Evolutionary conservation across 2,888 invertebrate species (phyloP).

Genomic region (Acrocyrtus sp.): DNA sequence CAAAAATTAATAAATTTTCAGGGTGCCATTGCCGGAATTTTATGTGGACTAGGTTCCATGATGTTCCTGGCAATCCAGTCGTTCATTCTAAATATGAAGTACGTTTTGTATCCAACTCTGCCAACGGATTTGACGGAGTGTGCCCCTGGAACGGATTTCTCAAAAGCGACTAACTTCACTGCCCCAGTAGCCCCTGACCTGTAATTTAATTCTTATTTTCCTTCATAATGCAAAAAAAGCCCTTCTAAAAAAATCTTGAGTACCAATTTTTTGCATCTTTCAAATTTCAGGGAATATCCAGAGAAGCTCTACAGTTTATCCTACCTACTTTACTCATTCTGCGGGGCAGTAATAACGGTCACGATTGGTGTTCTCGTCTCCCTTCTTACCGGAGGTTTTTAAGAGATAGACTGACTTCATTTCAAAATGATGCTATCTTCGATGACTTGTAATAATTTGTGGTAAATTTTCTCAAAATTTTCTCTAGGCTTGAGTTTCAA

Average conservation of each 20-base stretch:
- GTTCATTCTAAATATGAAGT: conserved; percentile 10
- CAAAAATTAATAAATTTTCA: no score
- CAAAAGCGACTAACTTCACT: conserved; percentile 17
- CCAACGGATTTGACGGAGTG: conserved; percentile 31
- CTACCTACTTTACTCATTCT: conserved; percentile 33
- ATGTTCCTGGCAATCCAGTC: conserved; percentile 24
- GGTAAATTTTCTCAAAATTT: no score
- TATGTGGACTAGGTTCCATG: conserved; percentile 33
- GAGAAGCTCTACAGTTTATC: conserved; percentile 36
- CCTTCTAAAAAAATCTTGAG: no score
- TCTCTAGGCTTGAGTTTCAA: no score
- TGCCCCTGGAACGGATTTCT: conserved; percentile 33
- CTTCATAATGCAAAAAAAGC: no score
- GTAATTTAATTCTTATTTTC: no score
- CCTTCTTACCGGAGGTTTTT: background rate
- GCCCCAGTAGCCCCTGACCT: background rate
- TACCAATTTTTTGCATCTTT: background rate
- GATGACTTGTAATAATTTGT: no score
- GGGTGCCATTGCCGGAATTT: conserved; percentile 48
- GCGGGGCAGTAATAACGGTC: conserved; percentile 39
- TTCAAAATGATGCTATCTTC: no score
- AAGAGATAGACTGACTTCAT: no score
- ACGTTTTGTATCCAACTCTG: conserved; percentile 12
- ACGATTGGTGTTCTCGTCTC: conserved; percentile 22
- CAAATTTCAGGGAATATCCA: conserved; percentile 37